Evolutionary conservation across 1,140 invertebrate species (phyloP).

Genomic region (Oryctes rhinoceros): DNA sequence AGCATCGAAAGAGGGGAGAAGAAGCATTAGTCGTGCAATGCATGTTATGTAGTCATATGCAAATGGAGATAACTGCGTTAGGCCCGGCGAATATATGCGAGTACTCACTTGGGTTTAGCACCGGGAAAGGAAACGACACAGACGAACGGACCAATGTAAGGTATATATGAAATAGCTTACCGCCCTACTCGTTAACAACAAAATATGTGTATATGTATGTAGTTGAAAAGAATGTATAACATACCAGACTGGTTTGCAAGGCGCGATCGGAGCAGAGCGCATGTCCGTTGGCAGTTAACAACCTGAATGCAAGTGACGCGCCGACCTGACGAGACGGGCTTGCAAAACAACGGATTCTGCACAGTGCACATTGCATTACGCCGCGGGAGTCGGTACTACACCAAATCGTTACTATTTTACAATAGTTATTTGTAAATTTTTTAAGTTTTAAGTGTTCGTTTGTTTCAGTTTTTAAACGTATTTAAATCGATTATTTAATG

Average conservation of each 20-base stretch:
- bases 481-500: conserved; percentile 29
- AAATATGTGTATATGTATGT: conserved; percentile 30
- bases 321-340: conserved; percentile 52
- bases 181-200: conserved; percentile 31
- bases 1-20: no score
- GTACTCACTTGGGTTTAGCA: not conserved
- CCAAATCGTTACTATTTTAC: conserved; percentile 51
- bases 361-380: conserved; percentile 58
- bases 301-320: conserved; percentile 57
- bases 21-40: no score
- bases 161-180: conserved; percentile 30
- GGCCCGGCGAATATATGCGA: no score
- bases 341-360: conserved; percentile 60
- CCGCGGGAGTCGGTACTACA: conserved; percentile 61
- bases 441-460: conserved; percentile 38
- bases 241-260: conserved; percentile 54
- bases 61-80: no score
- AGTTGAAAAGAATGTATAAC: conserved; percentile 39
- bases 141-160: conserved; percentile 9
- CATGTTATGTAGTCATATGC: no score
- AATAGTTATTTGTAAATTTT: conserved; percentile 35
- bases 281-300: conserved; percentile 51
- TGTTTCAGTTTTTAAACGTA: conserved; percentile 44
- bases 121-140: conserved; percentile 28
- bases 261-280: conserved; percentile 45